Evolutionary conservation across 2,797 vertebrate genomes (phyloP).

Genomic region (Malacoraja senta): DNA sequence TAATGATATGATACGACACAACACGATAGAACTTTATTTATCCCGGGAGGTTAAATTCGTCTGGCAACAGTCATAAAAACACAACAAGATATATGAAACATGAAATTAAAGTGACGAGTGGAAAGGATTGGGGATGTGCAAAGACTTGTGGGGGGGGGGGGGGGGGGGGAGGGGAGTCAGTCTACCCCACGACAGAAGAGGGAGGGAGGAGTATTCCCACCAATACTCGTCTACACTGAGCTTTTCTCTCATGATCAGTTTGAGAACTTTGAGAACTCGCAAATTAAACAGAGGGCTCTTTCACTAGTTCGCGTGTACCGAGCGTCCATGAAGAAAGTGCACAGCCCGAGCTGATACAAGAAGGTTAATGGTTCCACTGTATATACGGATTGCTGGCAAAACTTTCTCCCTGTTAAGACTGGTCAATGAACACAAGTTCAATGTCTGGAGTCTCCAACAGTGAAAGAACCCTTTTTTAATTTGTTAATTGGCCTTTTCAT

Average conservation of each 20-base stretch:
- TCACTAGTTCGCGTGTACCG: background rate
- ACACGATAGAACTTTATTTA: too few species aligned
- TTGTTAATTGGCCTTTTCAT: background rate
- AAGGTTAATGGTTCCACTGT: background rate
- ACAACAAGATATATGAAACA: too few species aligned
- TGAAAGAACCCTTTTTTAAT: background rate
- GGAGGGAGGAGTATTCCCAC: background rate
- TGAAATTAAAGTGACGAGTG: too few species aligned
- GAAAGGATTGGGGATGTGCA: too few species aligned
- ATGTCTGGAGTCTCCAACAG: background rate
- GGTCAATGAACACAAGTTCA: background rate
- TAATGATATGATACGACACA: too few species aligned
- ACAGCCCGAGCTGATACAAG: too few species aligned
- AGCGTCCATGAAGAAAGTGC: background rate
- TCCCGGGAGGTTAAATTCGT: too few species aligned
- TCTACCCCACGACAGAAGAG: too few species aligned
- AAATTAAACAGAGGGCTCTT: background rate
- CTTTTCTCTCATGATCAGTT: background rate
- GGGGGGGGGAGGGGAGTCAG: too few species aligned
- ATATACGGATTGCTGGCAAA: background rate
- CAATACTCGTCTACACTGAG: background rate
- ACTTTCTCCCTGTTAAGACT: background rate
- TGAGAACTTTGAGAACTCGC: background rate
- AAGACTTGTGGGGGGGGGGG: too few species aligned
- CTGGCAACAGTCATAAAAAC: too few species aligned